phyloP scores from a whole-genome alignment of 2,888 invertebrate genomes.

The Mesochorus sp. region DNA sequence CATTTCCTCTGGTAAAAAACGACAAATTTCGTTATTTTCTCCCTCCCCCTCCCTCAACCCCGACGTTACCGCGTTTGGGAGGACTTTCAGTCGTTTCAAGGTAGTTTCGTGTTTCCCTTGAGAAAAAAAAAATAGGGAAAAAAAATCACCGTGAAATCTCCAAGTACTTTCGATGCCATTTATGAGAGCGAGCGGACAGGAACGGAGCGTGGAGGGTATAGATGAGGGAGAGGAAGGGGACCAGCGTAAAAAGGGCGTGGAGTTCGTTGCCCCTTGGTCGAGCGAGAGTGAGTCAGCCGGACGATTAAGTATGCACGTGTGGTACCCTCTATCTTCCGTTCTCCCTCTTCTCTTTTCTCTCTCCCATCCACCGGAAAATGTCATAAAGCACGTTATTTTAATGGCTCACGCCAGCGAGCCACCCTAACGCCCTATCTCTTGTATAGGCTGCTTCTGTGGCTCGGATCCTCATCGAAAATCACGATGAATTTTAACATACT shows the following conservation, averaged over 20 bases:
- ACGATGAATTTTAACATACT: neutral
- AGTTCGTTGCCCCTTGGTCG: constrained; percentile 71
- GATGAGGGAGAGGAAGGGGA: neutral
- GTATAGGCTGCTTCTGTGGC: neutral
- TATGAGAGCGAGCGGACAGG: constrained; percentile 20
- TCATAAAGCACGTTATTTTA: constrained; percentile 72
- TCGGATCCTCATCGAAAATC: constrained; percentile 9
- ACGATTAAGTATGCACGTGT: constrained; percentile 71
- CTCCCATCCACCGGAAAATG: constrained; percentile 75
- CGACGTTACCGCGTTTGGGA: too few species aligned
- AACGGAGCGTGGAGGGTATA: constrained; percentile 10
- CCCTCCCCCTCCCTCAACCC: too few species aligned
- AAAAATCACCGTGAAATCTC: constrained; percentile 35
- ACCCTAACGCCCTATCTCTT: neutral
- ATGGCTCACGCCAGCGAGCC: constrained; percentile 42
- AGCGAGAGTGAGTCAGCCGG: constrained; percentile 69
- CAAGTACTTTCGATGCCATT: constrained; percentile 42
- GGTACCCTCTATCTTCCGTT: constrained; percentile 67
- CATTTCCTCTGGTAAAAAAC: too few species aligned
- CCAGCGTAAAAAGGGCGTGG: constrained; percentile 58
- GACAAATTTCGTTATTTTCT: too few species aligned
- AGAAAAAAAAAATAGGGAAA: too few species aligned
- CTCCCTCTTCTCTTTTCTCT: neutral
- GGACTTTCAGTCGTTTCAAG: neutral
- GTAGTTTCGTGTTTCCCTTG: constrained; percentile 2